A percentile compares a stretch with the other conserved stretches of the same genome.
Conservation (phyloP, 2,797 vertebrate species). For the Yasuhikotakia modesta region DNA sequence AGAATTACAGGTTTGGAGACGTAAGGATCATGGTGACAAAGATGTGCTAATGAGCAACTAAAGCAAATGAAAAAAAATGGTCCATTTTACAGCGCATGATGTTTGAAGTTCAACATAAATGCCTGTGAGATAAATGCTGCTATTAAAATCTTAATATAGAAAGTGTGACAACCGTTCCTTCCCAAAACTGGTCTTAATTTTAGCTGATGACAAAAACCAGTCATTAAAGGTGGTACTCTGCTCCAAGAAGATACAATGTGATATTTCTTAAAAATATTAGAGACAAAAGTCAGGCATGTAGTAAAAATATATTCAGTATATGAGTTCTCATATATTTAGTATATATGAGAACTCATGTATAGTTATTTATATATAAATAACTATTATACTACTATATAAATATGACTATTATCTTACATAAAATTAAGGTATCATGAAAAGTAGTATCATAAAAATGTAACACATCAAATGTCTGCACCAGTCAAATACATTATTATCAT, state of each 20-base stretch:
- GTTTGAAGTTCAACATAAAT: constrained; percentile 33
- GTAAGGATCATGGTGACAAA: constrained; percentile 3
- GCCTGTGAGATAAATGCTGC: constrained; percentile 27
- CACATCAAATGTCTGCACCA: background rate
- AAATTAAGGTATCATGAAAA: background rate
- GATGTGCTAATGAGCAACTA: background rate
- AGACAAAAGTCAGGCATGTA: background rate
- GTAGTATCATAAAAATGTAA: background rate
- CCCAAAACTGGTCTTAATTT: constrained; percentile 13
- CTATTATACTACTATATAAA: no score
- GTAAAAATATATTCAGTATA: background rate
- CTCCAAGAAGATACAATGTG: background rate
- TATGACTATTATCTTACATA: background rate
- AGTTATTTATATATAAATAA: background rate
- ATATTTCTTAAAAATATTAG: background rate
- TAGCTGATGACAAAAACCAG: constrained; percentile 26
- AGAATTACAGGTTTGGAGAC: constrained; percentile 20
- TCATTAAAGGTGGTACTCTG: background rate
- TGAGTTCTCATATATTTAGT: background rate
- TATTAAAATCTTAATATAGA: constrained; percentile 31
- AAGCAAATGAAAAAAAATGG: background rate
- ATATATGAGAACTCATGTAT: background rate
- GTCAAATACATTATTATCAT: background rate
- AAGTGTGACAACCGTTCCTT: constrained; percentile 18
- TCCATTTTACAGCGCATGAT: background rate